phyloP scores from a whole-genome alignment of 1,140 invertebrate species.

The Diorhabda sublineata region DNA sequence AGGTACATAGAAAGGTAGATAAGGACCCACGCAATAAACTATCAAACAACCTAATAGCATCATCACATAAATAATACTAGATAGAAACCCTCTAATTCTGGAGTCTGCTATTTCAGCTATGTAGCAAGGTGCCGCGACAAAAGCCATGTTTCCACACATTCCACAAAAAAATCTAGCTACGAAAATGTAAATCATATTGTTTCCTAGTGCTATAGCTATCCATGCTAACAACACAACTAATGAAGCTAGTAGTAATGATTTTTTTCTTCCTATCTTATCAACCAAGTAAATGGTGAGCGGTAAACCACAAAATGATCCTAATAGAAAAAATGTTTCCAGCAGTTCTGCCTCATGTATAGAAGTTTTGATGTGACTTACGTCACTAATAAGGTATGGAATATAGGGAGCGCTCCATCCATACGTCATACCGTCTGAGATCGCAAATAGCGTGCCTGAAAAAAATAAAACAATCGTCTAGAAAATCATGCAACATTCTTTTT shows the following conservation, averaged over 20 bases:
- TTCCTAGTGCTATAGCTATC: constrained; percentile 41
- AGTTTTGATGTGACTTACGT: constrained; percentile 38
- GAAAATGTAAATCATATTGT: constrained; percentile 29
- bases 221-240: constrained; percentile 61
- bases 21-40: constrained; percentile 33
- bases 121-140: constrained; percentile 41
- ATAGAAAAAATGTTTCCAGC: constrained; percentile 58
- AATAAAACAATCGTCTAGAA: background rate
- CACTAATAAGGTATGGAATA: constrained; percentile 48
- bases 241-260: constrained; percentile 54
- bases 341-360: constrained; percentile 50
- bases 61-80: constrained; percentile 36
- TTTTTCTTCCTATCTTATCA: constrained; percentile 62
- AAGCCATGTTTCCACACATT: constrained; percentile 36
- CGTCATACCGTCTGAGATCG: constrained; percentile 38
- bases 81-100: constrained; percentile 37
- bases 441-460: constrained; percentile 33
- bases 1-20: constrained; percentile 27
- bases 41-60: constrained; percentile 37
- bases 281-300: constrained; percentile 53
- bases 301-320: constrained; percentile 60
- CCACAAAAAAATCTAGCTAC: constrained; percentile 46
- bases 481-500: no score
- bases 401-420: constrained; percentile 61
- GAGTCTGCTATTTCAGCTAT: constrained; percentile 42